A percentile compares a stretch with the other conserved stretches of the same genome.
phyloP scores from a whole-genome alignment of 2,797 vertebrate species.

The Hypotaenidia okinawae region DNA sequence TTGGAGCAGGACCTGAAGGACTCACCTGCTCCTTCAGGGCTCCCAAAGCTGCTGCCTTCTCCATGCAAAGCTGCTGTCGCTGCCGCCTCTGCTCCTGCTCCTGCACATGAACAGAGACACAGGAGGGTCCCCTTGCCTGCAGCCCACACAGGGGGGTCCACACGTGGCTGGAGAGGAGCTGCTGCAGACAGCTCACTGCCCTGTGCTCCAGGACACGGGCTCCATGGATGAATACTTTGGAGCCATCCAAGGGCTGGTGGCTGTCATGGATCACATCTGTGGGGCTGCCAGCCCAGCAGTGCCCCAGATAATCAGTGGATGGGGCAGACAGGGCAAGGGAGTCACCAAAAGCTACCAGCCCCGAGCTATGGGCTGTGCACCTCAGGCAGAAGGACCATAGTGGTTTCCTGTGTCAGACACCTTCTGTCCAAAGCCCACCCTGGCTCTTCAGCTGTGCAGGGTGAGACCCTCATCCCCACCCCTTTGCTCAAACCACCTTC shows the following conservation, averaged over 20 bases:
- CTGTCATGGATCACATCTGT: accelerated
- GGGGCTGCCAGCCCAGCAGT: background rate
- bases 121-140: accelerated
- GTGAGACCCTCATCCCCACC: accelerated
- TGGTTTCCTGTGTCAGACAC: background rate
- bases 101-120: conserved; percentile 18
- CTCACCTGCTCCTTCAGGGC: conserved; percentile 75
- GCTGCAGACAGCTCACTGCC: background rate
- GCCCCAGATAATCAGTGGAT: background rate
- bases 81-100: conserved; percentile 73
- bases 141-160: accelerated
- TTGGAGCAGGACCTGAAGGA: background rate
- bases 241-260: background rate
- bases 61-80: conserved; percentile 70
- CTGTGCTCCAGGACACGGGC: accelerated
- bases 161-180: accelerated
- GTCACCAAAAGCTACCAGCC: background rate
- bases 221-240: accelerated
- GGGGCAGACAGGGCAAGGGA: background rate
- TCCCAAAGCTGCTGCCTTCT: conserved; percentile 69
- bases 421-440: background rate
- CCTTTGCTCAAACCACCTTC: conserved; percentile 63
- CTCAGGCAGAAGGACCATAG: background rate
- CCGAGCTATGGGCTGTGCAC: accelerated
- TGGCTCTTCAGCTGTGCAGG: no score